A percentile compares a stretch with the other conserved stretches of the same genome.
Evolutionary conservation across 2,888 invertebrate genomes (phyloP).

Genomic region (Byasa hedistus): DNA sequence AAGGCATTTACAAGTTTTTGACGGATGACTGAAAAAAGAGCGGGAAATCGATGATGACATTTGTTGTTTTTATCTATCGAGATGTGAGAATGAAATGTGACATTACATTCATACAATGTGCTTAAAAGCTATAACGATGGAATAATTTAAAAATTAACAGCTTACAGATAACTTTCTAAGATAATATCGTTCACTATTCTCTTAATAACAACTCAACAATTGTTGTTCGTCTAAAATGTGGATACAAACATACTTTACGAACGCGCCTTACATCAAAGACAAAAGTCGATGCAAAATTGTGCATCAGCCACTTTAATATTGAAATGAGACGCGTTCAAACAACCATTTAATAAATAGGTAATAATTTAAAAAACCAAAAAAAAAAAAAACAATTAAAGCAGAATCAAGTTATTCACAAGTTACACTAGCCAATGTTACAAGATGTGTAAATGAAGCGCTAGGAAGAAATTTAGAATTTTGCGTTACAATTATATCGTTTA

Average conservation of each 20-base stretch:
- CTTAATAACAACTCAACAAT: slow-evolving; percentile 9
- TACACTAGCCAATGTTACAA: slow-evolving; percentile 23
- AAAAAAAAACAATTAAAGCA: slow-evolving; percentile 25
- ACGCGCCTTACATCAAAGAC: slow-evolving; percentile 11
- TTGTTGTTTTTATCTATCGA: not conserved
- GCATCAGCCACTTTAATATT: no score
- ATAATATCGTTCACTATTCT: not conserved
- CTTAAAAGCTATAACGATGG: not conserved
- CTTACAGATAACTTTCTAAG: not conserved
- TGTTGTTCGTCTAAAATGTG: slow-evolving; percentile 27
- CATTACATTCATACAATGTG: slow-evolving; percentile 10
- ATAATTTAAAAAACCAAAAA: no score
- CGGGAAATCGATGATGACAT: not conserved
- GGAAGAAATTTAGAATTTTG: slow-evolving; percentile 27
- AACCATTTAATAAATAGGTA: not conserved
- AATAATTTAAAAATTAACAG: no score
- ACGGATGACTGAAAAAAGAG: not conserved
- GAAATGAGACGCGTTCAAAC: slow-evolving; percentile 21
- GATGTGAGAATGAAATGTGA: not conserved
- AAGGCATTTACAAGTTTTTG: not conserved
- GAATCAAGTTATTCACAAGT: slow-evolving; percentile 15
- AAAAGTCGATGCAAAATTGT: not conserved
- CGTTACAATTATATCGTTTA: not conserved
- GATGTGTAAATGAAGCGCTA: slow-evolving; percentile 12
- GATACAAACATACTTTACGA: slow-evolving; percentile 2